These are phyloP conservation scores for Lophotriccus pileatus DNA, from an alignment of 2,797 vertebrate genomes.

Conservation along the genomic window DNA sequence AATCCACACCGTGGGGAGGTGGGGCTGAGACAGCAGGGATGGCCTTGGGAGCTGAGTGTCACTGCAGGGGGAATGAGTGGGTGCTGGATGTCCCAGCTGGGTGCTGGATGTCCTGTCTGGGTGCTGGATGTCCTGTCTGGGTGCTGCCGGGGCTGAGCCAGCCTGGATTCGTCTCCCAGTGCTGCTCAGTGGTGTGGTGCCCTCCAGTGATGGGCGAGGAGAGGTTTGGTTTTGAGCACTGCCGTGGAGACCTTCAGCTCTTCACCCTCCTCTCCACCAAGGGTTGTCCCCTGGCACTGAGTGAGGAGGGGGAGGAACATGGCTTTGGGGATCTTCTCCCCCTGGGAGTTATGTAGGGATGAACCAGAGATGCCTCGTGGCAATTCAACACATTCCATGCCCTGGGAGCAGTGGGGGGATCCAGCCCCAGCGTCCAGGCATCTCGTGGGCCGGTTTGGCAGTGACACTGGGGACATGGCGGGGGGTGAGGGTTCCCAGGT, in stretches of 20 bases:
- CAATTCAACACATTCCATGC: rapidly evolving
- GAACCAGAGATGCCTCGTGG: background rate
- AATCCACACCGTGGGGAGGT: rapidly evolving
- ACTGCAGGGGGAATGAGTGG: background rate
- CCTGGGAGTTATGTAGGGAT: background rate
- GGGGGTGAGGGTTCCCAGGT: rapidly evolving
- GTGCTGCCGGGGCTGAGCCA: background rate
- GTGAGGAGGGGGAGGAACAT: rapidly evolving
- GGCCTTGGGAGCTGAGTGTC: rapidly evolving
- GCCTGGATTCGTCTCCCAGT: background rate
- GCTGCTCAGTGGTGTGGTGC: background rate
- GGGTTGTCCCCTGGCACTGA: background rate
- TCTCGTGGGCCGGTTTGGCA: rapidly evolving
- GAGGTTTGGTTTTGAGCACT: background rate
- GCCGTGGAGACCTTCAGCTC: background rate
- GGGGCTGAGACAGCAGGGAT: background rate
- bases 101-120: background rate
- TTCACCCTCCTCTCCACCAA: background rate
- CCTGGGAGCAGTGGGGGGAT: background rate
- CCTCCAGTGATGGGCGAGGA: background rate
- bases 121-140: background rate
- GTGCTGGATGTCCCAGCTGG: background rate
- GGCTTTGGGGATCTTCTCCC: background rate
- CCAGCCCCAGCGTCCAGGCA: background rate
- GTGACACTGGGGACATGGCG: rapidly evolving